Evolutionary conservation across 2,888 invertebrate species (phyloP), one percentile per base, ranked within the genome.

Genomic region (Leptopilina myrica): DNA sequence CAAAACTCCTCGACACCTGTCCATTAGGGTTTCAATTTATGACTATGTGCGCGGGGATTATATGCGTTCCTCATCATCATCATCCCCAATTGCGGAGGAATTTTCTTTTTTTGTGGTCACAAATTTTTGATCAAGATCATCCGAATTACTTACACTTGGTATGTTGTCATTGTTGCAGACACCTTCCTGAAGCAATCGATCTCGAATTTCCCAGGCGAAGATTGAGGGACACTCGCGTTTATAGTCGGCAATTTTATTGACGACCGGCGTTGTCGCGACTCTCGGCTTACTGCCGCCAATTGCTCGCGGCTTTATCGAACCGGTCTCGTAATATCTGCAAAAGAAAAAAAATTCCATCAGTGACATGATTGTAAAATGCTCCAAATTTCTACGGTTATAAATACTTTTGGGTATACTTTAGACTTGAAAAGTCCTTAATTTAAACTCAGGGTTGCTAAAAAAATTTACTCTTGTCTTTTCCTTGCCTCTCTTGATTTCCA

Each of bases 161-260:
- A 98, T 98, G 92, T 98, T 99, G 93, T 99, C 99, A 93, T 97
- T 97, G 93, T 97, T 98, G 95, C 99, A 99, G 88, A 98, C 97
- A 87, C 97, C 97, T 91, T 99, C 99, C 80, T 97, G 96, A 79
- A 99, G 94, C 87, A 99, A 94, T 90, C 98, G 95, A 91, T 99
- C 99, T 77, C 98, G 93, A 91, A 99, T 99, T 93, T 99, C 99
- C 99, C 99, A 99, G 75, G 99, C 98, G 93, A 99, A 99, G 92
- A 99, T 99, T 87, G 98, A 98, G 56, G 98, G 98, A 92, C 98
- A 98, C 92, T 99, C 98, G 77, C 98, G 93, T 93, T 99, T 99
- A 94, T 98, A 99, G 92, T 97, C 97, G 78, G 98, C 98, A 88
- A 99, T 98, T 93, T 98, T 98, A 92, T 95, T 95, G 85, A 98